Evolutionary conservation across 2,888 invertebrate species (phyloP).

Genomic region (Saturnia pavonia): DNA sequence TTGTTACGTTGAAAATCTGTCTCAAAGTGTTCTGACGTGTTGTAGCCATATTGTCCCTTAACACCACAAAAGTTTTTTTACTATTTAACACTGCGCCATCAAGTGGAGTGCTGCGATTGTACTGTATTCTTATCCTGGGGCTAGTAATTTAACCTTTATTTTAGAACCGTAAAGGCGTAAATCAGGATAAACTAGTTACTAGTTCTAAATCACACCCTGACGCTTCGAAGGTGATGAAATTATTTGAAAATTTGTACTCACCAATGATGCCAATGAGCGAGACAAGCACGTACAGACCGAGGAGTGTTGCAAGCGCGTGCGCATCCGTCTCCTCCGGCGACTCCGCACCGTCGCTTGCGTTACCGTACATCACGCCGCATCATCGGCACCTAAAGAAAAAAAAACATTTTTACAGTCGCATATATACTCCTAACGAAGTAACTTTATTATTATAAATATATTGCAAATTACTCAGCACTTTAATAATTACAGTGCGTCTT

Average conservation of each 20-base stretch:
- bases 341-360: conserved; percentile 55
- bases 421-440: background rate
- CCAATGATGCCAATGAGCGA: conserved; percentile 72
- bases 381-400: conserved; percentile 40
- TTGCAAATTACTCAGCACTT: no score
- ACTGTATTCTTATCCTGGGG: no score
- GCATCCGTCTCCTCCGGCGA: conserved; percentile 48
- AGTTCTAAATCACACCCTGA: background rate
- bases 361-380: conserved; percentile 75
- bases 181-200: no score
- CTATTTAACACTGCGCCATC: no score
- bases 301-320: conserved; percentile 62
- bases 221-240: background rate
- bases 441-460: background rate
- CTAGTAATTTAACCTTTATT: no score
- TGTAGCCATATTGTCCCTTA: no score
- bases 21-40: no score
- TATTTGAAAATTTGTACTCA: conserved; percentile 36
- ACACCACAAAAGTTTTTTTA: no score
- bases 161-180: no score
- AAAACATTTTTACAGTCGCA: background rate
- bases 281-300: conserved; percentile 73
- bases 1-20: no score
- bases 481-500: no score
- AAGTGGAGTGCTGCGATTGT: no score